phyloP scores from a whole-genome alignment of 2,797 vertebrate genomes.

The Pseudochirops corinnae region DNA sequence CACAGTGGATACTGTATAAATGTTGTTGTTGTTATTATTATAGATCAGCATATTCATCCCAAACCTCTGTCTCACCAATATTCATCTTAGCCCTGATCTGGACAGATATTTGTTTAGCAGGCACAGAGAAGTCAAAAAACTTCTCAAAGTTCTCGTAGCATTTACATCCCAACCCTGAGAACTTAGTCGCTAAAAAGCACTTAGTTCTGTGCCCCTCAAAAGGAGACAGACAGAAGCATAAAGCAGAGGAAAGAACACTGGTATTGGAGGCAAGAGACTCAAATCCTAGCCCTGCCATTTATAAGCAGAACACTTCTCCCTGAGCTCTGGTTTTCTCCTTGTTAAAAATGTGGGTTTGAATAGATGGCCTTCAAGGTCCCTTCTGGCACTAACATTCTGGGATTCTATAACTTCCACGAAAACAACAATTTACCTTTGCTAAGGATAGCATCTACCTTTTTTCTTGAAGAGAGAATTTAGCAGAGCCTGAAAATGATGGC shows the following conservation, averaged over 20 bases:
- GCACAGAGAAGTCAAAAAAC: background rate
- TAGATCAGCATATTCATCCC: background rate
- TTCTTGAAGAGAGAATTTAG: background rate
- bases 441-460: background rate
- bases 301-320: background rate
- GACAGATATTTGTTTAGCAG: background rate
- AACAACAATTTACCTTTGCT: background rate
- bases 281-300: background rate
- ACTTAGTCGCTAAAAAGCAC: background rate
- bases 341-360: background rate
- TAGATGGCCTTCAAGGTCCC: background rate
- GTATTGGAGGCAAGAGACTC: background rate
- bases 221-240: background rate
- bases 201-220: background rate
- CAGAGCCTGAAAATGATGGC: slow-evolving; percentile 24
- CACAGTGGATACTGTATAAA: background rate
- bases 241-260: background rate
- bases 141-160: slow-evolving; percentile 15
- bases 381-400: background rate
- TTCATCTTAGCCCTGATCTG: background rate
- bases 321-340: background rate
- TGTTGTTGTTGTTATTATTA: background rate
- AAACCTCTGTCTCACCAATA: slow-evolving; percentile 18
- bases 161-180: background rate
- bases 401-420: background rate